Evolutionary conservation across 2,113 vertebrate genomes (phyloP).

Genomic region (Micronycteris hirsuta): DNA sequence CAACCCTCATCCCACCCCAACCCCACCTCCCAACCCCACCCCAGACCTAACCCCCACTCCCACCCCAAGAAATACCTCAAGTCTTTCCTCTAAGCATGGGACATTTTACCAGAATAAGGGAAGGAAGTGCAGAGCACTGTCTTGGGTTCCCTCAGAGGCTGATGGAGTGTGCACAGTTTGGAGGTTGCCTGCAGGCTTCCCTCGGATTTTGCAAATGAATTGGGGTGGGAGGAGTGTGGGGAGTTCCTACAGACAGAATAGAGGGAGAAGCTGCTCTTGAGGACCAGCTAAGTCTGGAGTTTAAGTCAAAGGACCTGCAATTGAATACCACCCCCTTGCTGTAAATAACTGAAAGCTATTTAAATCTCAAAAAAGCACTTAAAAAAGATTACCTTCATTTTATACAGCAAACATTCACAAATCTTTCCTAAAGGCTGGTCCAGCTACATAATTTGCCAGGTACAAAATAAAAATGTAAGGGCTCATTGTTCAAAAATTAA

Average conservation of each 20-base stretch:
- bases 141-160: background rate
- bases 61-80: background rate
- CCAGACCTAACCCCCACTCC: background rate
- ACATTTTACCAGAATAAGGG: background rate
- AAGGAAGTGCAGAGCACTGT: background rate
- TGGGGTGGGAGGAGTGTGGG: too few relatives aligned
- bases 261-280: background rate
- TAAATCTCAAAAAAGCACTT: background rate
- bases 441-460: background rate
- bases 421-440: background rate
- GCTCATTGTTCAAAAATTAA: background rate
- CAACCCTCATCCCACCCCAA: background rate
- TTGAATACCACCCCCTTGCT: background rate
- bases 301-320: background rate
- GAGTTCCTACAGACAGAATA: background rate
- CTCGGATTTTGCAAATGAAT: background rate
- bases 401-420: background rate
- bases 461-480: background rate
- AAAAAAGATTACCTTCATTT: background rate
- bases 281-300: background rate
- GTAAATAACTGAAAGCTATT: background rate
- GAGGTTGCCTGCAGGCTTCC: background rate
- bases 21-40: background rate
- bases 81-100: background rate
- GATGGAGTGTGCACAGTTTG: background rate